A percentile compares a stretch with the other conserved stretches of the same genome.
These are phyloP conservation scores for Pipa parva DNA, from an alignment of 2,113 vertebrate species.

Conservation along the genomic window DNA sequence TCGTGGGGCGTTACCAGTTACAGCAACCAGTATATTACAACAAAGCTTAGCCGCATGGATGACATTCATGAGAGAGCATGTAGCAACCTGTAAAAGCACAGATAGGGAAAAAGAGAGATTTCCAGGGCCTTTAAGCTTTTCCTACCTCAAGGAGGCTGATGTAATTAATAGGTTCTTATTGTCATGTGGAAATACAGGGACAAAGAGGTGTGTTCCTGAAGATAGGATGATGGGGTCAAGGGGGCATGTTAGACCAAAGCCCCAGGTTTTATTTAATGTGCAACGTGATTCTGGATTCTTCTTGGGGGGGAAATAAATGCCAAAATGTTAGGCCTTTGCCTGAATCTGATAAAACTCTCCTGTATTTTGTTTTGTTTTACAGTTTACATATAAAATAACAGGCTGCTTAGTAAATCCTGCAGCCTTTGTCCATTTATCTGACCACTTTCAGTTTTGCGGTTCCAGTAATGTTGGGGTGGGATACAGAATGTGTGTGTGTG, in stretches of 20 bases:
- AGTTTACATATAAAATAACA: too few relatives aligned
- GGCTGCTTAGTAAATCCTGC: too few relatives aligned
- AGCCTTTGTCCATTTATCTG: too few relatives aligned
- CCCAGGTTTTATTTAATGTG: too few relatives aligned
- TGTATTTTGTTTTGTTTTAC: too few relatives aligned
- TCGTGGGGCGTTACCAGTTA: constrained; percentile 31
- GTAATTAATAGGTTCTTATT: constrained; percentile 10
- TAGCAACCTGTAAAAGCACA: constrained; percentile 24
- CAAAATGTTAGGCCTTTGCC: too few relatives aligned
- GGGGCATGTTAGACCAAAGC: background rate
- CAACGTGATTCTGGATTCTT: too few relatives aligned
- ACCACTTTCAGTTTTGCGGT: too few relatives aligned
- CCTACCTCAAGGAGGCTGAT: background rate
- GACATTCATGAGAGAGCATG: constrained; percentile 18
- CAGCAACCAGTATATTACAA: constrained; percentile 22
- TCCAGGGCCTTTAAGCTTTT: constrained; percentile 2
- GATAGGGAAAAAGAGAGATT: background rate
- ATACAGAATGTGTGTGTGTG: too few relatives aligned
- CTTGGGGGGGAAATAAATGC: too few relatives aligned
- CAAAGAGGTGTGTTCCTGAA: constrained; percentile 11
- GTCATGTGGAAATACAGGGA: constrained; percentile 4
- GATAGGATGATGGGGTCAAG: background rate
- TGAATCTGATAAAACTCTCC: too few relatives aligned
- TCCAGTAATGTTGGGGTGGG: too few relatives aligned
- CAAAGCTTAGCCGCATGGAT: constrained; percentile 37